Evolutionary conservation across 2,113 vertebrate species (phyloP).

Genomic region (Upupa epops): DNA sequence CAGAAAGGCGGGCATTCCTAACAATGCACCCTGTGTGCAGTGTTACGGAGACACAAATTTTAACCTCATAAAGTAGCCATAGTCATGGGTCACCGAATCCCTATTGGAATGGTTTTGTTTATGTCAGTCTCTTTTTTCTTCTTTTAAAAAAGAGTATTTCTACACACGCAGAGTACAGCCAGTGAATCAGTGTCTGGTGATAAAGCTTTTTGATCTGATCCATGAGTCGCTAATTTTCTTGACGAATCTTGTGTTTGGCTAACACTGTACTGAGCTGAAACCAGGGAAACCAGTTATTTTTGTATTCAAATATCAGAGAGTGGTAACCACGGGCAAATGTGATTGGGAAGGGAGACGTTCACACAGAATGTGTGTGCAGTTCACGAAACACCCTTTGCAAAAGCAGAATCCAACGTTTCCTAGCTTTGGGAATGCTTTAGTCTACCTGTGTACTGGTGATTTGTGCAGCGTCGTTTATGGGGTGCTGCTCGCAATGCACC

Average conservation of each 20-base stretch:
- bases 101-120: background rate
- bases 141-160: background rate
- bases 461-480: background rate
- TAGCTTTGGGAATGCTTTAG: background rate
- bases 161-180: background rate
- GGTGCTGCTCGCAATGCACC: background rate
- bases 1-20: background rate
- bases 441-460: background rate
- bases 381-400: background rate
- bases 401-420: background rate
- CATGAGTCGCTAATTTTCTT: background rate
- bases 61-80: background rate
- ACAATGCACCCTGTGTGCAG: background rate
- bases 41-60: conserved; percentile 12
- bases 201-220: background rate
- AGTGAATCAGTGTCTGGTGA: background rate
- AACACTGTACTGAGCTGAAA: background rate
- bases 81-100: background rate
- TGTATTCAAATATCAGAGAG: background rate
- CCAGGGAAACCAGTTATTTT: background rate
- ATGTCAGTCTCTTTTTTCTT: background rate
- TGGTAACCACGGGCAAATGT: background rate
- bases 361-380: background rate
- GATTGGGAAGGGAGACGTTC: background rate
- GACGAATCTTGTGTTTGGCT: background rate